Conservation (phyloP, 2,888 invertebrate genomes). For the Bellardia bayeri region DNA sequence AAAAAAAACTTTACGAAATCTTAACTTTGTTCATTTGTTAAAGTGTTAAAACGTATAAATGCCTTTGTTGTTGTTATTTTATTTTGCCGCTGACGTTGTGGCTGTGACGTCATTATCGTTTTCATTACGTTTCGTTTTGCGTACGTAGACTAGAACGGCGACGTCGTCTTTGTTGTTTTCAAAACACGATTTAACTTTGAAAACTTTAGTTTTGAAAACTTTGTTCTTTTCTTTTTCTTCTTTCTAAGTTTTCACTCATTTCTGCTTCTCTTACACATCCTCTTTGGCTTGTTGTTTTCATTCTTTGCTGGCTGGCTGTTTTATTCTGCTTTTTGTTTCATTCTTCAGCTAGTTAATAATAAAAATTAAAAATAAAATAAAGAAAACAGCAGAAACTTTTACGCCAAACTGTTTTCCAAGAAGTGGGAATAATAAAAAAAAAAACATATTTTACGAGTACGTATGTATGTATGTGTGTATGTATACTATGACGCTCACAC, state of each 20-base stretch:
- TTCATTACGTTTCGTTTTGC: slow-evolving; percentile 20
- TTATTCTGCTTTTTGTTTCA: slow-evolving; percentile 56
- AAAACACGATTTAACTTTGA: slow-evolving; percentile 73
- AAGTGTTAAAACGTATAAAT: slow-evolving; percentile 63
- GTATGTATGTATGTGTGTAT: neutral
- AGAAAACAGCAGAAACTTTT: slow-evolving; percentile 51
- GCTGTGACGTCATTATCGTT: slow-evolving; percentile 46
- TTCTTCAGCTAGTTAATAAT: slow-evolving; percentile 68
- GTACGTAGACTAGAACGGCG: slow-evolving; percentile 16
- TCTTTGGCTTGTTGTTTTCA: neutral
- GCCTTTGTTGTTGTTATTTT: neutral
- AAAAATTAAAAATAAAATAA: slow-evolving; percentile 67
- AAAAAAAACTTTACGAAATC: slow-evolving; percentile 47
- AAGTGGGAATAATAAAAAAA: slow-evolving; percentile 60
- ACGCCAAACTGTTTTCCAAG: slow-evolving; percentile 67
- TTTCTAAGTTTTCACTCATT: slow-evolving; percentile 64
- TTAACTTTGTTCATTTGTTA: slow-evolving; percentile 69
- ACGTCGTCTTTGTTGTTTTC: slow-evolving; percentile 52
- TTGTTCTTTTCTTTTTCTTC: slow-evolving; percentile 47
- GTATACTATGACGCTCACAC: slow-evolving; percentile 23
- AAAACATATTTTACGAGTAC: slow-evolving; percentile 40
- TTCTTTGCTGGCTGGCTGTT: slow-evolving; percentile 36
- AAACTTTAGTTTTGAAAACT: slow-evolving; percentile 71
- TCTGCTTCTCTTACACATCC: slow-evolving; percentile 19
- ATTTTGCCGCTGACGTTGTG: slow-evolving; percentile 27